These are phyloP conservation scores for Dryomyza anilis DNA, from an alignment of 2,888 invertebrate genomes.

Conservation along the genomic window DNA sequence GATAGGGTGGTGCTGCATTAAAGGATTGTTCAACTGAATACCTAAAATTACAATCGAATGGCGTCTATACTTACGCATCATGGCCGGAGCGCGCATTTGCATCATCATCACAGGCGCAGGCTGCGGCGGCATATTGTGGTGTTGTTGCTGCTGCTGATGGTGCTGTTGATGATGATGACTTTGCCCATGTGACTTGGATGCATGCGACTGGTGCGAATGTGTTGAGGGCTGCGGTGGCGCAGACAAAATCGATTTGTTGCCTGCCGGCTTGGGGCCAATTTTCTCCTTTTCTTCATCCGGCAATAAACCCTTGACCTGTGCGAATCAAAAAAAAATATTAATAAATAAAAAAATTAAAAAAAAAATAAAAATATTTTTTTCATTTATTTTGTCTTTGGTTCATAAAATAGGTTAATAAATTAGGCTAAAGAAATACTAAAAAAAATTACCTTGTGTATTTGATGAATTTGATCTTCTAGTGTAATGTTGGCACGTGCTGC, in stretches of 20 bases:
- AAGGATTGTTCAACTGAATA: not conserved
- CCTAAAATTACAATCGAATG: too few species aligned
- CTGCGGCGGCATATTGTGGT: conserved; percentile 51
- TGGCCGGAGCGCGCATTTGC: conserved; percentile 60
- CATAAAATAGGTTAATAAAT: not conserved
- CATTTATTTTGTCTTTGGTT: not conserved
- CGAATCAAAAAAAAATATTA: not conserved
- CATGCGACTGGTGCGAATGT: conserved; percentile 16
- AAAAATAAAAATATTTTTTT: not conserved
- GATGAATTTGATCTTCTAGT: conserved; percentile 95
- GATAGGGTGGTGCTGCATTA: conserved; percentile 62
- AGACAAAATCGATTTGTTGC: conserved; percentile 52
- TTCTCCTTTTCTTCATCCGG: conserved; percentile 97
- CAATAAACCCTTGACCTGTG: conserved; percentile 78
- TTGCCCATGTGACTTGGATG: conserved; percentile 37
- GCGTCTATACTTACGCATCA: conserved; percentile 60
- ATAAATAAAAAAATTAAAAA: not conserved
- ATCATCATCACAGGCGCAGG: conserved; percentile 60
- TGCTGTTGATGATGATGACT: conserved; percentile 47
- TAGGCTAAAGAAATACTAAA: not conserved
- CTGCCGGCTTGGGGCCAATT: conserved; percentile 88
- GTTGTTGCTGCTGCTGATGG: conserved; percentile 39
- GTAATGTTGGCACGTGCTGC: conserved; percentile 95
- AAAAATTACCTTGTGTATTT: conserved; percentile 82
- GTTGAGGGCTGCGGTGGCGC: conserved; percentile 54